Percentiles rank a stretch among this genome's conserved stretches.
phyloP scores from a whole-genome alignment of 2,888 invertebrate genomes.

The Gari tellinella region DNA sequence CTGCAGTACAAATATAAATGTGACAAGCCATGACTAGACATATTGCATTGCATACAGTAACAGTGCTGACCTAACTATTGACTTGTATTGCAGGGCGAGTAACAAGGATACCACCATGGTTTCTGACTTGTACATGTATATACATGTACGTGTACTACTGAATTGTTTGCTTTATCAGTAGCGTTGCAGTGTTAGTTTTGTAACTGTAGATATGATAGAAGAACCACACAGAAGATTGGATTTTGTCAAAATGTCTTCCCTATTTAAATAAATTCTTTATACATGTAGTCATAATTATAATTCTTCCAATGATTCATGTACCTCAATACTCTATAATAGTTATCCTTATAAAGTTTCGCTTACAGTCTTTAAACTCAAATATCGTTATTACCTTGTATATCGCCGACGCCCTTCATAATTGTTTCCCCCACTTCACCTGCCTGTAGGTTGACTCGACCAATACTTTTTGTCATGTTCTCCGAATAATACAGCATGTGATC shows the following conservation, averaged over 20 bases:
- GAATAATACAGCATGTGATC: slow-evolving; percentile 76
- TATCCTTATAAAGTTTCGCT: too few relatives aligned
- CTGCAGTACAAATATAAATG: slow-evolving; percentile 78
- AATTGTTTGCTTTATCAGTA: too few relatives aligned
- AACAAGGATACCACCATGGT: slow-evolving; percentile 24
- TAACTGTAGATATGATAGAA: too few relatives aligned
- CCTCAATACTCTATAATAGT: too few relatives aligned
- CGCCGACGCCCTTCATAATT: slow-evolving; percentile 77
- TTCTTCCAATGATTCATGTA: too few relatives aligned
- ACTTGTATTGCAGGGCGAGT: slow-evolving; percentile 11
- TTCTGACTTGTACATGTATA: slow-evolving; percentile 21
- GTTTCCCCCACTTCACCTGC: slow-evolving; percentile 68
- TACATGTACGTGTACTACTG: slow-evolving; percentile 23
- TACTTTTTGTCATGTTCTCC: slow-evolving; percentile 77
- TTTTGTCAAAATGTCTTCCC: too few relatives aligned
- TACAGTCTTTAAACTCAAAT: too few relatives aligned
- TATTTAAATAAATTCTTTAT: too few relatives aligned
- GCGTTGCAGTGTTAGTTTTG: too few relatives aligned
- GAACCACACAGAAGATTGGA: too few relatives aligned
- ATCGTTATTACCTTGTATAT: slow-evolving; percentile 71
- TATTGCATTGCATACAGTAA: neutral
- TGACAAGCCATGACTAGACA: too few relatives aligned
- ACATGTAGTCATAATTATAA: too few relatives aligned
- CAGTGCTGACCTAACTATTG: slow-evolving; percentile 4
- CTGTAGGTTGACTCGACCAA: slow-evolving; percentile 74